Percentiles rank a stretch among this genome's conserved stretches.
These are phyloP conservation scores for Lycaon pictus DNA, from an alignment of 2,113 vertebrate species.

Conservation along the genomic window DNA sequence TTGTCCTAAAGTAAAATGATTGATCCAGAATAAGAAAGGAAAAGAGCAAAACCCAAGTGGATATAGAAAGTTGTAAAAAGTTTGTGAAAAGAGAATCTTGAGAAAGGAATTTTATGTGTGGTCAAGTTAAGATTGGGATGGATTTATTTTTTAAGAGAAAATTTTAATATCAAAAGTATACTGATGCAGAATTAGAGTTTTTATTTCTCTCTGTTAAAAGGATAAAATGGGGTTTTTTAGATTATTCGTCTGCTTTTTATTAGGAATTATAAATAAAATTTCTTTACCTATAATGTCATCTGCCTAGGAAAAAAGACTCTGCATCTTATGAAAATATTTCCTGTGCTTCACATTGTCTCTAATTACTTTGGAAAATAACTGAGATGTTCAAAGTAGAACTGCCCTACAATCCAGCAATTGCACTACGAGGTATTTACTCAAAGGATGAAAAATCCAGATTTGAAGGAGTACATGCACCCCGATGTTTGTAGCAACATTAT, in stretches of 20 bases:
- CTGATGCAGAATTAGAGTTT: background rate
- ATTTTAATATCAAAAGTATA: background rate
- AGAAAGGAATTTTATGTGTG: background rate
- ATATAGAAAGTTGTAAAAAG: background rate
- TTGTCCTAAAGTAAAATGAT: background rate
- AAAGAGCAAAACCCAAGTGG: background rate
- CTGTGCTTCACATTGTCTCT: background rate
- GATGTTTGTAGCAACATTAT: too few relatives aligned
- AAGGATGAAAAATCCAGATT: too few relatives aligned
- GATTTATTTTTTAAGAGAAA: background rate
- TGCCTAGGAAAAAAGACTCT: background rate
- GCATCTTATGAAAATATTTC: background rate
- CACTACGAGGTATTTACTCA: too few relatives aligned
- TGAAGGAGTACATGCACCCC: too few relatives aligned
- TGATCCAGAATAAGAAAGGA: background rate
- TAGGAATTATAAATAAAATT: background rate
- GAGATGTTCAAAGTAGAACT: background rate
- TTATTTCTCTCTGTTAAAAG: background rate
- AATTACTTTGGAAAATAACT: background rate
- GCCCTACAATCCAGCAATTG: too few relatives aligned
- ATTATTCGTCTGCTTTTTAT: background rate
- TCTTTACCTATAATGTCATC: background rate
- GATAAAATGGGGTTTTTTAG: background rate
- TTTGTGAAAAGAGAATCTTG: background rate
- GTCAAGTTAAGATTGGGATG: background rate